Percentiles rank a stretch among this genome's conserved stretches.
Evolutionary conservation across 53 echinoderm and acorn worm genomes (phyloP).

Genomic region (Echinarachnius parma): DNA sequence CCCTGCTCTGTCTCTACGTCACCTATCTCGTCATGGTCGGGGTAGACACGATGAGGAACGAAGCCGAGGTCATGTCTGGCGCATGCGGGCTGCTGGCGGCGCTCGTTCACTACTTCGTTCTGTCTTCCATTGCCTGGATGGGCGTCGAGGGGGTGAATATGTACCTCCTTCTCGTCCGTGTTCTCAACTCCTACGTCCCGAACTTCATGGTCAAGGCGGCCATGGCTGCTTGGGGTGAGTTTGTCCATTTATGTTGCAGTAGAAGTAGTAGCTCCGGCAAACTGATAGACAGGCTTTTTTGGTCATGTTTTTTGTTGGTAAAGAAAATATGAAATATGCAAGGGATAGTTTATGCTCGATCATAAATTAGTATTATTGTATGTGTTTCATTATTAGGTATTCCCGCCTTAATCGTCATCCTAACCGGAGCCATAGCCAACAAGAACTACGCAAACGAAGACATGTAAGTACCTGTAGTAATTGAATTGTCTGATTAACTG

Average conservation of each 20-base stretch:
- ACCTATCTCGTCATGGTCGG: slow-evolving; percentile 9
- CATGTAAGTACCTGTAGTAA: too few species aligned
- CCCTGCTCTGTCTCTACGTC: slow-evolving; percentile 13
- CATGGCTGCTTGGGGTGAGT: slow-evolving; percentile 23
- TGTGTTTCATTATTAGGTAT: too few species aligned
- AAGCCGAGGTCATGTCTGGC: neutral
- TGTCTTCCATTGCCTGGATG: slow-evolving; percentile 33
- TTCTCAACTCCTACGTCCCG: slow-evolving; percentile 29
- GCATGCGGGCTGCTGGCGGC: slow-evolving; percentile 9
- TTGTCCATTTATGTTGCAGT: too few species aligned
- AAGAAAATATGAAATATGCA: too few species aligned
- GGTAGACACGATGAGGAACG: neutral
- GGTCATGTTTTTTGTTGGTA: too few species aligned
- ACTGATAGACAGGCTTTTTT: too few species aligned
- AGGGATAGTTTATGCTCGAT: too few species aligned
- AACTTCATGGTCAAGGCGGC: slow-evolving; percentile 24
- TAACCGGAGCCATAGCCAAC: slow-evolving; percentile 18
- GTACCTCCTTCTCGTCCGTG: slow-evolving; percentile 15
- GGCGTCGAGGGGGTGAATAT: slow-evolving; percentile 28
- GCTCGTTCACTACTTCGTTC: slow-evolving; percentile 21
- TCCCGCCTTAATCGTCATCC: slow-evolving; percentile 15
- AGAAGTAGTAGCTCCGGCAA: too few species aligned
- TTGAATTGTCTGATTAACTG: too few species aligned
- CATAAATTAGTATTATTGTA: too few species aligned
- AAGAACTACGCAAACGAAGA: slow-evolving; percentile 2